A percentile compares a stretch with the other conserved stretches of the same genome.
These are phyloP conservation scores for Monarcha castaneiventris DNA, from an alignment of 2,113 vertebrate species.

Conservation along the genomic window DNA sequence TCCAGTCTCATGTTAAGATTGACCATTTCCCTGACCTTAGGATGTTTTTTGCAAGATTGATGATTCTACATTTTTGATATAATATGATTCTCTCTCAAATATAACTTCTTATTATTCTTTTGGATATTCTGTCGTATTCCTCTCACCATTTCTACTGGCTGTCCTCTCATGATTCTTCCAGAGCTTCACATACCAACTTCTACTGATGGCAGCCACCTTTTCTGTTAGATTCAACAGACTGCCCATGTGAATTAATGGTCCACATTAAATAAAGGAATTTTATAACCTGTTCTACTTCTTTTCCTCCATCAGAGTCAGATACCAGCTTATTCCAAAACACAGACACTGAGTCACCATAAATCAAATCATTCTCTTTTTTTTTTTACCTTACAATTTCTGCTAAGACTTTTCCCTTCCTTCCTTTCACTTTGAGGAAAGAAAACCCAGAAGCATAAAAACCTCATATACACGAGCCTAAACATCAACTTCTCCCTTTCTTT, in stretches of 20 bases:
- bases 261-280: background rate
- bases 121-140: background rate
- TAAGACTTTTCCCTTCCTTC: fast-evolving
- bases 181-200: background rate
- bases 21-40: background rate
- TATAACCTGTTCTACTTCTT: background rate
- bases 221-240: background rate
- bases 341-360: background rate
- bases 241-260: background rate
- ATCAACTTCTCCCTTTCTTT: background rate
- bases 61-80: background rate
- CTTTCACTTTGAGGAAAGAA: background rate
- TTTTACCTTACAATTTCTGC: background rate
- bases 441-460: background rate
- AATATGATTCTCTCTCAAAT: background rate
- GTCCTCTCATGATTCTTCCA: background rate
- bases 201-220: background rate
- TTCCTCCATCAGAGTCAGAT: background rate
- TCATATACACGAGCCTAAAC: background rate
- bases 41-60: background rate
- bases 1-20: background rate
- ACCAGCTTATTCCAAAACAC: background rate
- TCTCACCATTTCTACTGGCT: background rate
- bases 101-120: background rate
- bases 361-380: background rate